phyloP scores from a whole-genome alignment of 2,888 invertebrate genomes.

The Allophyes oxyacanthae region DNA sequence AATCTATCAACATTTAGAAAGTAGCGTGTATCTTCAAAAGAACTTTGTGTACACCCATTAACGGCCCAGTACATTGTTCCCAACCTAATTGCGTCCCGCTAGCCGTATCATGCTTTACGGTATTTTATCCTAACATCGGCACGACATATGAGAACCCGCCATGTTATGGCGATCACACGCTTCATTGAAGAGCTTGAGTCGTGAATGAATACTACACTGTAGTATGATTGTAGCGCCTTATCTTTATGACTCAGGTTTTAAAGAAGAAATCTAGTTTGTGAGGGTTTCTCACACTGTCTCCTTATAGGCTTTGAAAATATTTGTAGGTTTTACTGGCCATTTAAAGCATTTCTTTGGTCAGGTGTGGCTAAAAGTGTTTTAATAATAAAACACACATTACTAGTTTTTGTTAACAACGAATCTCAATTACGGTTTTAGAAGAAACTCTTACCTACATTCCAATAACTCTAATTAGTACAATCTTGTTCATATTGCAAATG shows the following conservation, averaged over 20 bases:
- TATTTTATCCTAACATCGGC: conserved; percentile 59
- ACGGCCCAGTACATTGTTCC: conserved; percentile 29
- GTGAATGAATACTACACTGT: conserved; percentile 21
- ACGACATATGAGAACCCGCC: conserved; percentile 49
- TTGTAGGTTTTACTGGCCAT: too few relatives aligned
- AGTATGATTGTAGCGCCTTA: not conserved
- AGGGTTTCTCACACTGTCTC: not conserved
- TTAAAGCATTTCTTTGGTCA: too few relatives aligned
- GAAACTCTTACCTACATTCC: too few relatives aligned
- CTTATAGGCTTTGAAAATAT: not conserved
- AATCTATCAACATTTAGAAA: too few relatives aligned
- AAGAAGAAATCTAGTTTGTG: not conserved
- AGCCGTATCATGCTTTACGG: conserved; percentile 56
- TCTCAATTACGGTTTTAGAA: too few relatives aligned
- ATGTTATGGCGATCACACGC: conserved; percentile 53
- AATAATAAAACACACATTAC: too few relatives aligned
- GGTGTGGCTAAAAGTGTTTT: too few relatives aligned
- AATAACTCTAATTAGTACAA: too few relatives aligned
- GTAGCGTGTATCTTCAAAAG: not conserved
- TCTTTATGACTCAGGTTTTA: not conserved
- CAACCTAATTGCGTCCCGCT: conserved; percentile 47
- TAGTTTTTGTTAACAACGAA: too few relatives aligned
- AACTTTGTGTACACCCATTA: conserved; percentile 1
- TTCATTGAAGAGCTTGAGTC: conserved; percentile 28
- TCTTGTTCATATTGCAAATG: too few relatives aligned